phyloP scores from a whole-genome alignment of 2,888 invertebrate genomes.

The Luperina testacea region DNA sequence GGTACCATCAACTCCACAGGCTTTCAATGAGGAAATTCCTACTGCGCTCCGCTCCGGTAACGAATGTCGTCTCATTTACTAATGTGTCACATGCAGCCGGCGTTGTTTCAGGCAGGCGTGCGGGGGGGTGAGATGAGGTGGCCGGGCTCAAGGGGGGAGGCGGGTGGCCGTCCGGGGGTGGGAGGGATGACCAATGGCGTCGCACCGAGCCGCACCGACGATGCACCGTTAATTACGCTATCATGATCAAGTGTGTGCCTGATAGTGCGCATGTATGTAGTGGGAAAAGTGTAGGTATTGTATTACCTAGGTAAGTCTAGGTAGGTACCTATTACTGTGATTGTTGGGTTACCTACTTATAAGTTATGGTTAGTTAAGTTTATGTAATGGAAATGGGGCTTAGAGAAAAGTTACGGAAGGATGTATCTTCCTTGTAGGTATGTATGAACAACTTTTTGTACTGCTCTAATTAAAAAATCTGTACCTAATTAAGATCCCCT shows the following conservation, averaged over 20 bases:
- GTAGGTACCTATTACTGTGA: not conserved
- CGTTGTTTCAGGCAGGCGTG: constrained; percentile 84
- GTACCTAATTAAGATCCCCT: not conserved
- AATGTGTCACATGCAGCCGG: constrained; percentile 91
- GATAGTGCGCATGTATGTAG: constrained; percentile 46
- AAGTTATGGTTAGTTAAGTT: not conserved
- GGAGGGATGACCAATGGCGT: constrained; percentile 85
- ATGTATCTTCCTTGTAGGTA: not conserved
- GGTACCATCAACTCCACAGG: constrained; percentile 54
- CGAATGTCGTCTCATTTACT: constrained; percentile 91
- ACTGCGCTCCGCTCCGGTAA: constrained; percentile 85
- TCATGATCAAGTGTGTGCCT: constrained; percentile 66
- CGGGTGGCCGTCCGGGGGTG: constrained; percentile 59
- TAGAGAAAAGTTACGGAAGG: not conserved
- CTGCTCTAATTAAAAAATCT: not conserved
- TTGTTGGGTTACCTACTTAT: not conserved
- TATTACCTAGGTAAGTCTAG: constrained; percentile 8
- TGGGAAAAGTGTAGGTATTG: constrained; percentile 25
- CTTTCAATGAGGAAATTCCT: constrained; percentile 82
- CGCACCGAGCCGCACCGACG: constrained; percentile 73
- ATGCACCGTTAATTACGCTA: constrained; percentile 85
- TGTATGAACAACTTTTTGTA: not conserved
- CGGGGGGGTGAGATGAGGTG: constrained; percentile 65
- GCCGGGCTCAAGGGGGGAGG: constrained; percentile 46
- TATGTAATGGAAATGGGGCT: not conserved